phyloP scores from a whole-genome alignment of 2,888 invertebrate genomes.

The Ophion costatus region DNA sequence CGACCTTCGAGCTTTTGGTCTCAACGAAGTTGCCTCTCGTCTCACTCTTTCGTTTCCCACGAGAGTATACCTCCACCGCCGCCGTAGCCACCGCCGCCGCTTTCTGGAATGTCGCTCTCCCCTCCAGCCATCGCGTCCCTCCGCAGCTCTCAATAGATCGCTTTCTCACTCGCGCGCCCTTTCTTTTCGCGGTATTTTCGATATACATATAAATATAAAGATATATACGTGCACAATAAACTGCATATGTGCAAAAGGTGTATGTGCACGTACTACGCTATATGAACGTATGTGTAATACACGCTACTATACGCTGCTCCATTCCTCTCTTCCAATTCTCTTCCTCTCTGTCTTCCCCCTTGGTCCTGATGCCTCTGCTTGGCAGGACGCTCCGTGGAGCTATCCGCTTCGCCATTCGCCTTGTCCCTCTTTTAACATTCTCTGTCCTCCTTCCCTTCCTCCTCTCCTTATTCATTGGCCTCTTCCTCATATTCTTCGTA shows the following conservation, averaged over 20 bases:
- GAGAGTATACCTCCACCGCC: slow-evolving; percentile 79
- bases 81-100: slow-evolving; percentile 76
- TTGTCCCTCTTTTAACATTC: slow-evolving; percentile 63
- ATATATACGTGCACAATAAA: slow-evolving; percentile 15
- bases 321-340: slow-evolving; percentile 64
- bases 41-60: slow-evolving; percentile 82
- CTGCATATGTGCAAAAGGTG: slow-evolving; percentile 1
- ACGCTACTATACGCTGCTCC: slow-evolving; percentile 61
- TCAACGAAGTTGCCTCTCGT: slow-evolving; percentile 66
- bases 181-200: slow-evolving; percentile 47
- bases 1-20: slow-evolving; percentile 53
- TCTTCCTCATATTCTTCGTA: slow-evolving; percentile 49
- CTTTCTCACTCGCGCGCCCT: slow-evolving; percentile 63
- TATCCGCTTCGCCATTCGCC: slow-evolving; percentile 66
- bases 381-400: slow-evolving; percentile 57
- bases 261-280: not conserved
- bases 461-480: slow-evolving; percentile 36
- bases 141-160: slow-evolving; percentile 64
- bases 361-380: slow-evolving; percentile 59
- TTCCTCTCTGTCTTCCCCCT: slow-evolving; percentile 68
- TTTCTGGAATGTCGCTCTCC: slow-evolving; percentile 83
- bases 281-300: slow-evolving; percentile 12
- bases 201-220: not conserved
- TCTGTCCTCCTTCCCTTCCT: slow-evolving; percentile 55
- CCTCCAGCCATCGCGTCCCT: slow-evolving; percentile 70